A percentile compares a stretch with the other conserved stretches of the same genome.
Evolutionary conservation across 2,888 invertebrate genomes (phyloP).

Genomic region (Antheraea yamamai): DNA sequence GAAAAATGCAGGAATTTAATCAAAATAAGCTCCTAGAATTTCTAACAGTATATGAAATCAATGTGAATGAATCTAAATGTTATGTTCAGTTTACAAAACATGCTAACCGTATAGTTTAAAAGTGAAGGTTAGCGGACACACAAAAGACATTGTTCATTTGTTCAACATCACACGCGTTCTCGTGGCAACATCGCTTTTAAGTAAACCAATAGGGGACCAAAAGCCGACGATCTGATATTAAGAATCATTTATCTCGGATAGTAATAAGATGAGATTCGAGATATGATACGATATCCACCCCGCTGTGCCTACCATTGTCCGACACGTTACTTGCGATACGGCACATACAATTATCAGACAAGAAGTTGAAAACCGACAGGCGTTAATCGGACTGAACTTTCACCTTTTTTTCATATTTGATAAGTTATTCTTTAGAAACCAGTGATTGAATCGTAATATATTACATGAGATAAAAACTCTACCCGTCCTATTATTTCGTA

Average conservation of each 20-base stretch:
- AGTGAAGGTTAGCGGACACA: slow-evolving; percentile 55
- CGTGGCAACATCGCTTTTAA: slow-evolving; percentile 37
- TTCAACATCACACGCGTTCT: slow-evolving; percentile 51
- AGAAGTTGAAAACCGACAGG: slow-evolving; percentile 41
- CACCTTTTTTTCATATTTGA: slow-evolving; percentile 37
- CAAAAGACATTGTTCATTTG: slow-evolving; percentile 72
- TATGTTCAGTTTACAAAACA: slow-evolving; percentile 23
- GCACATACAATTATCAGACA: slow-evolving; percentile 49
- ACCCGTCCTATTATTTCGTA: not conserved
- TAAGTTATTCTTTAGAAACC: slow-evolving; percentile 35
- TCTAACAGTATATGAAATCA: slow-evolving; percentile 13
- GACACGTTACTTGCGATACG: slow-evolving; percentile 37
- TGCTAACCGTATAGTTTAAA: slow-evolving; percentile 31
- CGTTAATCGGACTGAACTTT: slow-evolving; percentile 52
- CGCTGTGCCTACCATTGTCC: slow-evolving; percentile 46
- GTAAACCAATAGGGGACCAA: slow-evolving; percentile 42
- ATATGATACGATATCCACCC: slow-evolving; percentile 41
- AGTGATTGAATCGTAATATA: slow-evolving; percentile 25
- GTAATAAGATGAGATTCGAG: slow-evolving; percentile 41
- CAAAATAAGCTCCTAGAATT: not conserved
- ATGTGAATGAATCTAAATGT: slow-evolving; percentile 30
- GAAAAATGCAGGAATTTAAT: not conserved
- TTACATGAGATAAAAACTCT: not conserved
- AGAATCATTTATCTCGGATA: slow-evolving; percentile 30
- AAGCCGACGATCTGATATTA: slow-evolving; percentile 28